These are phyloP conservation scores for Manacus vitellinus DNA, from an alignment of 2,113 vertebrate genomes.

Conservation along the genomic window DNA sequence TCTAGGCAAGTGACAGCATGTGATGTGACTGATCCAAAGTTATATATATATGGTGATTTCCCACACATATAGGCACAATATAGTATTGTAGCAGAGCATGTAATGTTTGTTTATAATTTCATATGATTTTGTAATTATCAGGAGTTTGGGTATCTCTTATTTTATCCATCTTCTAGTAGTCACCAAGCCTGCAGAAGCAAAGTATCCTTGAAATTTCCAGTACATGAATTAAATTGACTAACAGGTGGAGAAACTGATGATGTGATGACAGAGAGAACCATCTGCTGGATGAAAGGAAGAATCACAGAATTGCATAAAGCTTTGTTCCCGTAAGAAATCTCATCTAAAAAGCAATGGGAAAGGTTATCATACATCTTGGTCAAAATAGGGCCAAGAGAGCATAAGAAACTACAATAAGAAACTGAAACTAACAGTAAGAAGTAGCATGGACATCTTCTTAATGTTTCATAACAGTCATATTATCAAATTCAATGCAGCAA, in stretches of 20 bases:
- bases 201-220: background rate
- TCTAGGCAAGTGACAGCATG: background rate
- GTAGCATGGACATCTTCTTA: background rate
- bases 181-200: background rate
- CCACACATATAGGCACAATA: rapidly evolving
- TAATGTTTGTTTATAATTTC: background rate
- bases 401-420: background rate
- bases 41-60: background rate
- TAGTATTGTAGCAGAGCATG: background rate
- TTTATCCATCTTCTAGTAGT: background rate
- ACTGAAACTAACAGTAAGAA: background rate
- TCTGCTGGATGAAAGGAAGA: background rate
- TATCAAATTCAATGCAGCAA: background rate
- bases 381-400: background rate
- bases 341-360: background rate
- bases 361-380: background rate
- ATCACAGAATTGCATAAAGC: background rate
- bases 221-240: background rate
- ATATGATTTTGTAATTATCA: background rate
- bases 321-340: background rate
- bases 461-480: background rate
- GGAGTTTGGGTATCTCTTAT: background rate
- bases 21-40: background rate
- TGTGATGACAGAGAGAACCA: background rate
- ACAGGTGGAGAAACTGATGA: background rate